Conservation (phyloP, 2,113 vertebrate genomes). For the Nibea albiflora region DNA sequence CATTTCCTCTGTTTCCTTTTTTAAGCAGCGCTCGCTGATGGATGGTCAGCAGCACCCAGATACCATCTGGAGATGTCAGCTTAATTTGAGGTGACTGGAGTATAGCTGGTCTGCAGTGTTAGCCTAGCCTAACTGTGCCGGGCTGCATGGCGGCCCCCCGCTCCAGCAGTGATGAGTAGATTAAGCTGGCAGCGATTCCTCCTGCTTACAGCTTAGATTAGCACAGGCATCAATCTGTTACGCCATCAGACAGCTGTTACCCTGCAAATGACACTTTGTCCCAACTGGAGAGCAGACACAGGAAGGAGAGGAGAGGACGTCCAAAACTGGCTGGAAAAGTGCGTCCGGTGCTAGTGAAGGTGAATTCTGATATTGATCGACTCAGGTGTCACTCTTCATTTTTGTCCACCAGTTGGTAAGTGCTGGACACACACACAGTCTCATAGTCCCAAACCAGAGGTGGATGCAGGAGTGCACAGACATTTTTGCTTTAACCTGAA, state of each 20-base stretch:
- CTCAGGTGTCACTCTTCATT: neutral
- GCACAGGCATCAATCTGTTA: constrained; percentile 71
- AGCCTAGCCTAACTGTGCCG: constrained; percentile 22
- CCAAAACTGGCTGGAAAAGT: constrained; percentile 38
- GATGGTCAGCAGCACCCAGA: constrained; percentile 27
- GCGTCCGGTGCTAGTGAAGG: neutral
- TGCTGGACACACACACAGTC: too few relatives aligned
- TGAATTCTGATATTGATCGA: neutral
- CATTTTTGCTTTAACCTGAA: too few relatives aligned
- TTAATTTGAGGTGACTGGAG: constrained; percentile 49
- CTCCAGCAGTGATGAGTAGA: constrained; percentile 74
- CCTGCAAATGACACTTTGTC: constrained; percentile 57
- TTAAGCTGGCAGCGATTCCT: constrained; percentile 82
- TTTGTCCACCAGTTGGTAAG: neutral
- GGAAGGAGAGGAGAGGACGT: neutral
- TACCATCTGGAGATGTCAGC: constrained; percentile 69
- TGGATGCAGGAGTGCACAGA: too few relatives aligned
- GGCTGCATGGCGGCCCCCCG: constrained; percentile 12
- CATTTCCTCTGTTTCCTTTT: constrained; percentile 4
- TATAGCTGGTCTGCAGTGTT: constrained; percentile 3
- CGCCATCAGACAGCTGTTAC: constrained; percentile 74
- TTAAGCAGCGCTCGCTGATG: constrained; percentile 42
- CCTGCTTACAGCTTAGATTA: constrained; percentile 82
- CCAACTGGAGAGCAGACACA: constrained; percentile 15
- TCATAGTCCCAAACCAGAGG: neutral